phyloP scores from a whole-genome alignment of 2,888 invertebrate species.

The Lamellibrachia columna region DNA sequence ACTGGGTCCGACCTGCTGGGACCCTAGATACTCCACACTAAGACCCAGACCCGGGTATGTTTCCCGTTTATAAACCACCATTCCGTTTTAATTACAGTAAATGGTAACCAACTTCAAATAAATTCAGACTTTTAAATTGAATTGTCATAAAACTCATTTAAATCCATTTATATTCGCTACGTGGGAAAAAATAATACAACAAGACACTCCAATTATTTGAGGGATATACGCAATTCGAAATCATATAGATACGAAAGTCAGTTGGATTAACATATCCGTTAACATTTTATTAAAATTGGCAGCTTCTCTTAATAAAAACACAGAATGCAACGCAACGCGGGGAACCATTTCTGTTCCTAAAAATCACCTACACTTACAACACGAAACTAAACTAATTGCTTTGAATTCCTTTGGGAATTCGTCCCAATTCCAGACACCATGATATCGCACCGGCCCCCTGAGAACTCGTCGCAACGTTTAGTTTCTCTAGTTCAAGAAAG shows the following conservation, averaged over 20 bases:
- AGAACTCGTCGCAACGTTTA: background rate
- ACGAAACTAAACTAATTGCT: background rate
- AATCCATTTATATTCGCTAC: background rate
- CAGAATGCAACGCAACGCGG: background rate
- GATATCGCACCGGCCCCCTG: background rate
- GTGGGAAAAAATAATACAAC: background rate
- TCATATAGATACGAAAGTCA: too few relatives aligned
- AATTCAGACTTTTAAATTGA: background rate
- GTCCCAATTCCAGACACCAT: background rate
- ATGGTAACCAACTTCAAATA: background rate
- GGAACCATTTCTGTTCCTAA: background rate
- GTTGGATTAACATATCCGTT: too few relatives aligned
- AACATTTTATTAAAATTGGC: too few relatives aligned
- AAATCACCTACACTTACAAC: background rate
- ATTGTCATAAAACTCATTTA: background rate
- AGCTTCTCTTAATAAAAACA: too few relatives aligned
- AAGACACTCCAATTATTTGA: too few relatives aligned
- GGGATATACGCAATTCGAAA: too few relatives aligned
- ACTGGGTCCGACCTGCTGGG: background rate
- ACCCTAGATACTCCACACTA: background rate
- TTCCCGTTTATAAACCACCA: background rate
- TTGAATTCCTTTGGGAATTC: background rate
- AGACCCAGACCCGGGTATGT: background rate
- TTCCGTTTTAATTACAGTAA: background rate
- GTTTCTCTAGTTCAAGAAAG: background rate